phyloP scores from a whole-genome alignment of 35 echinoderm and acorn worm species.

The Amphiura filiformis region DNA sequence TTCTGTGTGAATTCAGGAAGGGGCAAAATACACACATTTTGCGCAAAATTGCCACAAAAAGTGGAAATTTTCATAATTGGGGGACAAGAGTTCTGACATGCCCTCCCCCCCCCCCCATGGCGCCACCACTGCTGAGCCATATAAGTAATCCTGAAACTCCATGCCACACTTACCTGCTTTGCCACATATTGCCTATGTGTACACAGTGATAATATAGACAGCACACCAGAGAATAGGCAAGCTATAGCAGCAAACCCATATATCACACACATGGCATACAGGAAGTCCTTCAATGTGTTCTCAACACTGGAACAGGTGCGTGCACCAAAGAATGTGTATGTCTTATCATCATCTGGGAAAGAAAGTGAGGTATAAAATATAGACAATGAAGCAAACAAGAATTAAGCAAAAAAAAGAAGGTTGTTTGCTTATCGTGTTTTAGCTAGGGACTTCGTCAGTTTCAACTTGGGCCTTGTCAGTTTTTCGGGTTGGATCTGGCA shows the following conservation, averaged over 20 bases:
- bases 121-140: too few species aligned
- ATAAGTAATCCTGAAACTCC: too few species aligned
- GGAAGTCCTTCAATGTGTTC: conserved; percentile 67
- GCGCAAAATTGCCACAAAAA: too few species aligned
- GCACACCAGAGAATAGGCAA: conserved; percentile 40
- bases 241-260: conserved; percentile 76
- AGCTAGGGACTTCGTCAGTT: background rate
- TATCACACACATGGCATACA: conserved; percentile 67
- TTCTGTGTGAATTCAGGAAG: too few species aligned
- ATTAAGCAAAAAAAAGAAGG: background rate
- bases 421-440: background rate
- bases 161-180: conserved; percentile 23
- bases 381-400: background rate
- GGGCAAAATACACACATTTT: too few species aligned
- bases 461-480: background rate
- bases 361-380: background rate
- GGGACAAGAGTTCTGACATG: too few species aligned
- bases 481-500: background rate
- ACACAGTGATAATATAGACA: conserved; percentile 64
- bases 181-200: conserved; percentile 30
- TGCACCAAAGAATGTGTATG: conserved; percentile 63
- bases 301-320: conserved; percentile 61
- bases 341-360: conserved; percentile 45
- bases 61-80: too few species aligned
- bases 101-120: too few species aligned